phyloP scores from a whole-genome alignment of 1,140 invertebrate species.

The Anastrepha ludens region DNA sequence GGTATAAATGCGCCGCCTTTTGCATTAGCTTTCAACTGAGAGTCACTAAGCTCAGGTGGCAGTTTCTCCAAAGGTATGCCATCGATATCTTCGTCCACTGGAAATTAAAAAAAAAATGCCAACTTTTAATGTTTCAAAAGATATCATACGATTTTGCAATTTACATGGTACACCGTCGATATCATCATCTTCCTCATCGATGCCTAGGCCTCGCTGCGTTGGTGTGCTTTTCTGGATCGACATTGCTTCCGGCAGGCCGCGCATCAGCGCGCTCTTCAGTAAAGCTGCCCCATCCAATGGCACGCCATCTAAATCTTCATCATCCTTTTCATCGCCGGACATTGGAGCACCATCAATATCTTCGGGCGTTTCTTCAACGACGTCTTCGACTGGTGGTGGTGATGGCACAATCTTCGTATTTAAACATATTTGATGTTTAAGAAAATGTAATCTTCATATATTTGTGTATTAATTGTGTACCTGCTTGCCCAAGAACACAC shows the following conservation, averaged over 20 bases:
- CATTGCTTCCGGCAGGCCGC: constrained; percentile 70
- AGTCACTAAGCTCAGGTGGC: constrained; percentile 55
- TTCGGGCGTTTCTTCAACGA: constrained; percentile 70
- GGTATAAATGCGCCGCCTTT: constrained; percentile 83
- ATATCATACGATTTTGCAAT: constrained; percentile 57
- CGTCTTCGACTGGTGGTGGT: constrained; percentile 62
- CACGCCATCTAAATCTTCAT: constrained; percentile 84
- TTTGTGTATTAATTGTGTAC: constrained; percentile 55
- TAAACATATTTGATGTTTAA: neutral
- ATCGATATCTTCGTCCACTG: constrained; percentile 90
- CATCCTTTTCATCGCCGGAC: constrained; percentile 79
- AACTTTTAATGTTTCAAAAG: neutral
- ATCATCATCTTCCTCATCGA: constrained; percentile 78
- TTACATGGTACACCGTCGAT: constrained; percentile 86
- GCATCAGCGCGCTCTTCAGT: constrained; percentile 81
- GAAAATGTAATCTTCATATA: neutral
- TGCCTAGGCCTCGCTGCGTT: constrained; percentile 56
- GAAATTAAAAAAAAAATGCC: constrained; percentile 58
- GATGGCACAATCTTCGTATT: constrained; percentile 44
- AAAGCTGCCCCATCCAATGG: constrained; percentile 89
- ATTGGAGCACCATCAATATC: constrained; percentile 83
- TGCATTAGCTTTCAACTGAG: constrained; percentile 54
- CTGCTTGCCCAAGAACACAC: constrained; percentile 87
- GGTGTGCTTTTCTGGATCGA: constrained; percentile 63
- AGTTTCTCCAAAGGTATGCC: constrained; percentile 83